These are phyloP conservation scores for Drosophila oshimai DNA, from an alignment of 1,140 invertebrate genomes.

Conservation along the genomic window DNA sequence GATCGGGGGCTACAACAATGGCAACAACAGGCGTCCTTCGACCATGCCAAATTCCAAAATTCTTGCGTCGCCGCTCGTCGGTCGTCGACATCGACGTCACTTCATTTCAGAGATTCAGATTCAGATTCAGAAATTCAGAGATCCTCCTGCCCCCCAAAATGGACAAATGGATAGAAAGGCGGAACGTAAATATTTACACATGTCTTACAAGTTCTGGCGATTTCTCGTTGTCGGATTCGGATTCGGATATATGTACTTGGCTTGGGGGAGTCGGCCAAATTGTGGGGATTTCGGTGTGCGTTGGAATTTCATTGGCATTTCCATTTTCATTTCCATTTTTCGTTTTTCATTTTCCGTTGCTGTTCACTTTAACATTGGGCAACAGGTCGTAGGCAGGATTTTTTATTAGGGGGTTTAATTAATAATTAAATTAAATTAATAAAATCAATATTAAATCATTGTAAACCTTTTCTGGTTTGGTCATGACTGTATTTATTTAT, in stretches of 20 bases:
- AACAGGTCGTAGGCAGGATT: not conserved
- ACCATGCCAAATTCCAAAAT: constrained; percentile 78
- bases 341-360: constrained; percentile 23
- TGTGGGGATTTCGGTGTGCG: constrained; percentile 13
- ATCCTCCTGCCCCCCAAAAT: constrained; percentile 1
- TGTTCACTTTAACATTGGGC: constrained; percentile 7
- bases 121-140: not conserved
- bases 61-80: constrained; percentile 71
- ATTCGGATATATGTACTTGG: not conserved
- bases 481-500: no score
- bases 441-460: no score
- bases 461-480: no score
- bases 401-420: no score
- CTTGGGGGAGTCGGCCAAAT: not conserved
- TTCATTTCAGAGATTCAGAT: constrained; percentile 7
- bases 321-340: constrained; percentile 55
- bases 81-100: constrained; percentile 75
- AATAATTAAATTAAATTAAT: not conserved
- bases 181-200: constrained; percentile 76
- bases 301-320: constrained; percentile 77
- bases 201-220: constrained; percentile 72
- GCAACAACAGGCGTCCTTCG: constrained; percentile 68
- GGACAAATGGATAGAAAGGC: no score
- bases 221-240: constrained; percentile 69
- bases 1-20: constrained; percentile 7